Evolutionary conservation across 2,888 invertebrate genomes (phyloP), one percentile per base, ranked within the genome.

Genomic region (Gortyna flavago): DNA sequence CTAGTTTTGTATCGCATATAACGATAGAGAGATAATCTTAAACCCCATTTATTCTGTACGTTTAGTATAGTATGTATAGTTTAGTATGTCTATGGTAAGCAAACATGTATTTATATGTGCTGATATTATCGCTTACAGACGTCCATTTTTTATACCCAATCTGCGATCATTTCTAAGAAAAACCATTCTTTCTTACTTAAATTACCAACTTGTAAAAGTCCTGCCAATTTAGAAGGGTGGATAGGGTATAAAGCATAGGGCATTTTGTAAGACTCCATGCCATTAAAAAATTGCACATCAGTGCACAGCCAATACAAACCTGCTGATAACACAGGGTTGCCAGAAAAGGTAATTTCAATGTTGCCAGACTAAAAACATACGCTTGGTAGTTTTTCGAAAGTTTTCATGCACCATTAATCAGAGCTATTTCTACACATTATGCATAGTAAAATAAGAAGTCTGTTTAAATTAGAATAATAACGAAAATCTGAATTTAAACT

Each of bases 1-100:
- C 85, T 94, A 93, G 93, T 94, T 94, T 94, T 94, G 91, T 94
- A 94, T 93, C 88, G 87, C 90, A 92, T 88, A 85, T 88, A 90
- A 90, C 83, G 89, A 84, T 84, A 89, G 87, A 84, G 84, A 88
- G 79, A 88, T 90, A 88, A 92, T 92, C 92, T 92, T 92, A 89
- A 89, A 94, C 93, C 93, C 93, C 92, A 92, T 91, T 89, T 91
- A 87, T 86, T 84, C 75, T 87, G 80, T 89, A 88, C 57, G 89
- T 89, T 80, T 91, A 91, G 88, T 82, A 86, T 85, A 89, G 84
- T 80, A 76, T 32, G 59, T 79, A 75, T 87, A 86, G 87, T 81
- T 80, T 86, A 89, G 89, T 88, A 85, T 82, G 88, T 88, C 70
- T 84, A 88, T 85, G 82, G 83, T 85, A 81, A 79, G 80, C 32